Conservation (phyloP, 2,888 invertebrate species). For the Oscheius myriophilus region DNA sequence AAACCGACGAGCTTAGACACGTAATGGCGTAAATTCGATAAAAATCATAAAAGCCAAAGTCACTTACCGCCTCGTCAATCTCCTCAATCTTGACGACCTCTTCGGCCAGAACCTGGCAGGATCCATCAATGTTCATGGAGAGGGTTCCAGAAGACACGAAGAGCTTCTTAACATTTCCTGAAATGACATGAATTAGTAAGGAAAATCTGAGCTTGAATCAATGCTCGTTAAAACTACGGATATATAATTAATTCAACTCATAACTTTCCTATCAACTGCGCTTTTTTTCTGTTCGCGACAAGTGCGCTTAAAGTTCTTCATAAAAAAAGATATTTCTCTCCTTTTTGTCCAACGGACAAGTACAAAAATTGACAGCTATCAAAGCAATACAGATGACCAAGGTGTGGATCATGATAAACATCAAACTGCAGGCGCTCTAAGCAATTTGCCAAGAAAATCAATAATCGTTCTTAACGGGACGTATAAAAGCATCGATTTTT, state of each 20-base stretch:
- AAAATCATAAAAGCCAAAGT: slow-evolving; percentile 3
- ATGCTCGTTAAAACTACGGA: slow-evolving; percentile 4
- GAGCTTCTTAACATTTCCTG: slow-evolving; percentile 59
- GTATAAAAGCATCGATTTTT: no score
- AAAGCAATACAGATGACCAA: no score
- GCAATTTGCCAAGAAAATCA: no score
- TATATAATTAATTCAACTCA: background rate
- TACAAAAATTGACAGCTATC: no score
- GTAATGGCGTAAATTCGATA: background rate
- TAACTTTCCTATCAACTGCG: background rate
- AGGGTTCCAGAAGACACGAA: slow-evolving; percentile 70
- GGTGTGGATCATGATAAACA: no score
- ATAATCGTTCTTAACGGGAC: no score
- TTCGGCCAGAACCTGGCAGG: slow-evolving; percentile 68
- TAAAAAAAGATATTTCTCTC: no score
- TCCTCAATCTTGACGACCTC: slow-evolving; percentile 62
- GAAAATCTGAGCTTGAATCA: no score
- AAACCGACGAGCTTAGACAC: background rate
- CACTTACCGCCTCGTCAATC: slow-evolving; percentile 64
- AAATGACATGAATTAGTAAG: slow-evolving; percentile 28
- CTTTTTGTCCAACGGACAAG: no score
- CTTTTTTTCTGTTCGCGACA: background rate
- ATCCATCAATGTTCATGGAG: slow-evolving; percentile 70
- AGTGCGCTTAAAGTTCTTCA: background rate
- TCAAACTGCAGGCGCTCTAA: no score